Base-by-base conservation (phyloP, 1,140 invertebrate genomes). In the Drosophila ogumai region DNA sequence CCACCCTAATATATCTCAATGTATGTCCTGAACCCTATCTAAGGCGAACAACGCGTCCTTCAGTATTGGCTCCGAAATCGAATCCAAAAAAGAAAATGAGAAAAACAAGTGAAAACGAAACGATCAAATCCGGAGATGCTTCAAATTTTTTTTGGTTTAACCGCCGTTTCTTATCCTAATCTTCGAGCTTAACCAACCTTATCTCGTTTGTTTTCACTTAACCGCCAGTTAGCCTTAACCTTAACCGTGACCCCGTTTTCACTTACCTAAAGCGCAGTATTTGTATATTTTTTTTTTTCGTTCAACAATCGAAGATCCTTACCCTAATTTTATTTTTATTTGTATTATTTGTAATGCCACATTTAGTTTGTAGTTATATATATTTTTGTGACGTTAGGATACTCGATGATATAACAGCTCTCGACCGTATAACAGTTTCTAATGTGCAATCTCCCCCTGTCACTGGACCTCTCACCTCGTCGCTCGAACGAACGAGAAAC, bases 401-500 rank as follows among this genome's bases (percentile, higher is more conserved):
- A 52, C 17, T 56, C 25, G 50, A 54, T 54, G 36, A 40, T 44
- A 32, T 44, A 32, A 52, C 31, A 41, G 60, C 58, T 49, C 46
- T 52, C 31, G 50, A 52, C 17, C 50, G 17, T 28, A 22, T 15
- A 74, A 17, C 50, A 59, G 71, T 46, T 38, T 71, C 43, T 41
- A 56, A 75, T 82, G 79, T 82, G 79, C 79, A 82, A 82, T 81
- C 59, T 78, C 57, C 46, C 34, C 38, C 40, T 19, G 22, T 25
- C 61, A 65, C 17, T 46, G 12, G 25, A 28, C 25, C 25, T 28
- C 25, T 28, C 25, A 28, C 25, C 25, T 1, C 6, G 25, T 25
- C n/a, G n/a, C n/a, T n/a, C n/a, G n/a, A n/a, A n/a, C n/a, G 22
- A 22, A 22, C 22, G 22, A 22, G 22, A 22, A 22, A 22, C 22